phyloP scores from a whole-genome alignment of 1,140 invertebrate species.

The Lethrus apterus region DNA sequence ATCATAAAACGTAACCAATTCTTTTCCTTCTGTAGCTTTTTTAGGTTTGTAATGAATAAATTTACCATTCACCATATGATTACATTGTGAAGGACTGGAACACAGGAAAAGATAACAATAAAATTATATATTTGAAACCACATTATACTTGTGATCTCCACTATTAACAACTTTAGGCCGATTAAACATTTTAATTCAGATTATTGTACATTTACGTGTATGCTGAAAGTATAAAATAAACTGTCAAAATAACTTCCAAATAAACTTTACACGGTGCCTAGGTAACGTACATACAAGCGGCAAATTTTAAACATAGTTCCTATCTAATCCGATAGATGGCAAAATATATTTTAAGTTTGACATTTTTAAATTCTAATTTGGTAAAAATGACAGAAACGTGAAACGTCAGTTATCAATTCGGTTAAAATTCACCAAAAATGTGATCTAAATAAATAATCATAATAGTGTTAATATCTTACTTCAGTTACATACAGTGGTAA shows the following conservation, averaged over 20 bases:
- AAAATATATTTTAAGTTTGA: neutral
- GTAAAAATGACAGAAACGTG: constrained; percentile 3
- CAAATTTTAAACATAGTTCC: too few species aligned
- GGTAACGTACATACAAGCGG: too few species aligned
- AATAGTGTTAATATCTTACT: too few species aligned
- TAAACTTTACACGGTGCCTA: too few species aligned
- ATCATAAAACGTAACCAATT: constrained; percentile 21
- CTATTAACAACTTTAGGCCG: constrained; percentile 3
- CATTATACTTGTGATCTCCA: constrained; percentile 4
- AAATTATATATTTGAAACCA: too few species aligned
- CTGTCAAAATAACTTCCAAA: too few species aligned
- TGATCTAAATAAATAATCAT: too few species aligned
- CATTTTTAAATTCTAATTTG: neutral
- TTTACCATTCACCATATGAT: constrained; percentile 22
- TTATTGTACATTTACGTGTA: neutral
- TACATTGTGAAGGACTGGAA: constrained; percentile 23
- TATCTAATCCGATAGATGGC: too few species aligned
- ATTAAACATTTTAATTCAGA: constrained; percentile 13
- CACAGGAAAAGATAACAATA: constrained; percentile 7
- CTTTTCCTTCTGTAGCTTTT: constrained; percentile 26
- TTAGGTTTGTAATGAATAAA: constrained; percentile 26
- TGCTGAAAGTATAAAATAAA: too few species aligned
- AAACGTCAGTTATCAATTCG: neutral
- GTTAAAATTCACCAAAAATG: too few species aligned
- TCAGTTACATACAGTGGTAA: too few species aligned